Conservation (phyloP, 2,888 invertebrate species). For the Pyrrhia umbra region DNA sequence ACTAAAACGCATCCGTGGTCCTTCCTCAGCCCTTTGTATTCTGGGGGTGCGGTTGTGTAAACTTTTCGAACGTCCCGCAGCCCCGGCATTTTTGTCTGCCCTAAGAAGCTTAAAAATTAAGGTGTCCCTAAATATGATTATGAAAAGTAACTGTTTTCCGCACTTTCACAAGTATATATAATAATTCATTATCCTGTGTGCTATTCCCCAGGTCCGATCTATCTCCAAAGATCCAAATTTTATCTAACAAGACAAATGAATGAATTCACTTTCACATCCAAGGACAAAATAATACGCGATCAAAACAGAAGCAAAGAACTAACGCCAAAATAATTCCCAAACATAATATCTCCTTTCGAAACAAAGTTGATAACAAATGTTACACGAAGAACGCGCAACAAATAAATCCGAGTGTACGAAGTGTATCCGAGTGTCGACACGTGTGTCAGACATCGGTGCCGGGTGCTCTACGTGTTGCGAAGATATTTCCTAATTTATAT, state of each 20-base stretch:
- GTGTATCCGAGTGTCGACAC: conserved; percentile 66
- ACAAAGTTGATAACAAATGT: conserved; percentile 56
- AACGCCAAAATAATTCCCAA: conserved; percentile 27
- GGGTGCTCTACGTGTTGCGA: conserved; percentile 59
- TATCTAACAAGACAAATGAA: not conserved
- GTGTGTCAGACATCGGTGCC: conserved; percentile 62
- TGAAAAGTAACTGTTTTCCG: too few species aligned
- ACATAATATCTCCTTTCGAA: conserved; percentile 28
- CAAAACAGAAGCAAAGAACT: not conserved
- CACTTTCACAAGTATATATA: too few species aligned
- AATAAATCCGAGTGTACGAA: conserved; percentile 65
- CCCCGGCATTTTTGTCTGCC: too few species aligned
- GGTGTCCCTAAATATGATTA: too few species aligned
- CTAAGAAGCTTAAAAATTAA: too few species aligned
- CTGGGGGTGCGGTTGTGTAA: too few species aligned
- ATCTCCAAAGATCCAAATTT: not conserved
- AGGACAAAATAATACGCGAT: not conserved
- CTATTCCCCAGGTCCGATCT: too few species aligned
- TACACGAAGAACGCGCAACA: conserved; percentile 50
- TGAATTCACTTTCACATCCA: not conserved
- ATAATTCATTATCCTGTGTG: too few species aligned
- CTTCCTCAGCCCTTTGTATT: too few species aligned
- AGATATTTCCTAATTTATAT: conserved; percentile 62
- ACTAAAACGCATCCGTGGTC: too few species aligned
- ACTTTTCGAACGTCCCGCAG: too few species aligned